phyloP scores from a whole-genome alignment of 2,888 invertebrate genomes.

The Amphipoea oculea region DNA sequence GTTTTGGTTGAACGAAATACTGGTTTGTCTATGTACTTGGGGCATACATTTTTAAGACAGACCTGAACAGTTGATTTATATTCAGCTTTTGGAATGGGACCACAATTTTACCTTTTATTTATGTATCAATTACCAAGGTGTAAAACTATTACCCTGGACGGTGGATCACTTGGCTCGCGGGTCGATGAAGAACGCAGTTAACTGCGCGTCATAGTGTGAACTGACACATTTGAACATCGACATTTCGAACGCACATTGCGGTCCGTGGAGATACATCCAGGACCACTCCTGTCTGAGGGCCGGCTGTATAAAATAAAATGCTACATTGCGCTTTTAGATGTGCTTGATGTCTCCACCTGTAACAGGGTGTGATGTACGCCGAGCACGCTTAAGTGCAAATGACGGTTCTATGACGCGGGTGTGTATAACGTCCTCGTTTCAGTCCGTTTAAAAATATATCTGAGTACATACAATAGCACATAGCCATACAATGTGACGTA shows the following conservation, averaged over 20 bases:
- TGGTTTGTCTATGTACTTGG: neutral
- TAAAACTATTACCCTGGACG: slow-evolving; percentile 82
- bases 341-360: slow-evolving; percentile 25
- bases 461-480: slow-evolving; percentile 27
- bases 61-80: neutral
- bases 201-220: slow-evolving; percentile 85
- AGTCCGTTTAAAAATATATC: slow-evolving; percentile 60
- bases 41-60: neutral
- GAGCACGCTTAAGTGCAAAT: slow-evolving; percentile 30
- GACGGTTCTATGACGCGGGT: slow-evolving; percentile 57
- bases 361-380: neutral
- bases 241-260: slow-evolving; percentile 91
- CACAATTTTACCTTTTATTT: slow-evolving; percentile 16
- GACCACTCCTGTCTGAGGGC: slow-evolving; percentile 89
- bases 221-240: slow-evolving; percentile 91
- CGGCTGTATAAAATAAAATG: slow-evolving; percentile 70
- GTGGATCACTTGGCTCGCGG: slow-evolving; percentile 91
- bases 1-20: neutral
- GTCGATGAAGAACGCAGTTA: slow-evolving; percentile 91
- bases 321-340: slow-evolving; percentile 60
- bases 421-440: slow-evolving; percentile 8
- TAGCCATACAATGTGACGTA: slow-evolving; percentile 1
- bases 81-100: neutral
- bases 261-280: slow-evolving; percentile 84
- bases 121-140: slow-evolving; percentile 33